A percentile compares a stretch with the other conserved stretches of the same genome.
Evolutionary conservation across 35 echinoderm and acorn worm species (phyloP).

Genomic region (Eucidaris tribuloides): DNA sequence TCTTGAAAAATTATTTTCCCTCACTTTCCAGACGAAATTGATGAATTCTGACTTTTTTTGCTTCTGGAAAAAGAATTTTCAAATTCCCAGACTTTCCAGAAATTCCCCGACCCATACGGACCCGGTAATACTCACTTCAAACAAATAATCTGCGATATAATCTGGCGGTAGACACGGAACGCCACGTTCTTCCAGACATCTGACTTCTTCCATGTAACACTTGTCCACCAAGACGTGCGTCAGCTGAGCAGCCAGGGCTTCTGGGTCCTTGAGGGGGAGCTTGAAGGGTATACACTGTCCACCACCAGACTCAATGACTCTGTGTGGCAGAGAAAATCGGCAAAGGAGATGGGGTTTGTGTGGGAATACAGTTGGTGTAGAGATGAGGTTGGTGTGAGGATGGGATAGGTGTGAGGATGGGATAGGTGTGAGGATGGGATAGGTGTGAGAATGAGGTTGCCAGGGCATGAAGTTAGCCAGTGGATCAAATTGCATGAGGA

Average conservation of each 20-base stretch:
- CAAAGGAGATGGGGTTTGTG: neutral
- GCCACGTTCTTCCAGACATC: constrained; percentile 28
- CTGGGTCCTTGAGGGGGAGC: constrained; percentile 8
- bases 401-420: neutral
- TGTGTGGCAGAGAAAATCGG: neutral
- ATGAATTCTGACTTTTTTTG: too few relatives aligned
- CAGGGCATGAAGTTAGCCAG: neutral
- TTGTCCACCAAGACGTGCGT: constrained; percentile 79
- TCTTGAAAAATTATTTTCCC: too few relatives aligned
- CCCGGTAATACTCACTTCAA: constrained; percentile 90
- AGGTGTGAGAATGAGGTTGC: neutral
- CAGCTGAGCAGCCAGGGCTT: constrained; percentile 18
- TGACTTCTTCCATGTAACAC: constrained; percentile 46
- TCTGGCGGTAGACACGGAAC: constrained; percentile 79
- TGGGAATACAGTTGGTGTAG: neutral
- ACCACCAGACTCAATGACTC: constrained; percentile 82
- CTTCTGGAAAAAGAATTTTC: too few relatives aligned
- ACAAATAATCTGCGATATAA: constrained; percentile 76
- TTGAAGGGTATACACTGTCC: constrained; percentile 26
- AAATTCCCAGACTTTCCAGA: too few relatives aligned
- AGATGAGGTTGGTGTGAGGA: neutral
- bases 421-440: neutral
- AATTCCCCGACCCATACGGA: too few relatives aligned
- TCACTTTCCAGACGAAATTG: too few relatives aligned
- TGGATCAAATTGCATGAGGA: neutral